Conservation (phyloP, 53 echinoderm and acorn worm species). For the Echinarachnius parma region DNA sequence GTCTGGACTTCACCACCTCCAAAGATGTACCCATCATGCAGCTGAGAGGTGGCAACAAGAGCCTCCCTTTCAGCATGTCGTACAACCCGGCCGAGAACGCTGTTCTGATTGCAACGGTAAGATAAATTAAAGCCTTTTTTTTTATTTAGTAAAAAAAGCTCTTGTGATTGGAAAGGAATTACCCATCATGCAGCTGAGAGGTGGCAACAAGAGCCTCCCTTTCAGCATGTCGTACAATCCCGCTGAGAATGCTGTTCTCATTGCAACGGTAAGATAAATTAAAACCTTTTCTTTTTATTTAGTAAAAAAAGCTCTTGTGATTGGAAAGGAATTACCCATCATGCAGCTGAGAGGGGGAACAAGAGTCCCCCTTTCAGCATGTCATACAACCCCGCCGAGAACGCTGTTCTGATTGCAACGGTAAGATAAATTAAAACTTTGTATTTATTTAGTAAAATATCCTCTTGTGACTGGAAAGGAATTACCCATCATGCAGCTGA, state of each 20-base stretch:
- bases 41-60: constrained; percentile 86
- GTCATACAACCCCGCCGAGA: constrained; percentile 93
- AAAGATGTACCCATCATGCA: constrained; percentile 98
- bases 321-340: no score
- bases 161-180: no score
- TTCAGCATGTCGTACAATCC: constrained; percentile 96
- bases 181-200: constrained; percentile 91
- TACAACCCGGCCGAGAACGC: constrained; percentile 98
- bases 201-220: constrained; percentile 82
- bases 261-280: constrained; percentile 97
- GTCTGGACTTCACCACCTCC: constrained; percentile 95
- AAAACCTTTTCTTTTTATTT: no score
- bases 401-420: constrained; percentile 77
- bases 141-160: background rate
- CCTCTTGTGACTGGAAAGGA: no score
- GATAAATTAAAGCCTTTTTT: constrained; percentile 1
- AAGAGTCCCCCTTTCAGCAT: constrained; percentile 84
- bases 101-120: constrained; percentile 89
- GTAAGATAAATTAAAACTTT: no score
- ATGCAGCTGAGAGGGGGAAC: constrained; percentile 87
- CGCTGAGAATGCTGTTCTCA: constrained; percentile 90
- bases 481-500: constrained; percentile 90
- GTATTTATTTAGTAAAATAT: no score
- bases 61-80: constrained; percentile 81
- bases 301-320: no score